Evolutionary conservation across 2,113 vertebrate genomes (phyloP).

Genomic region (Melanocharis versteri): DNA sequence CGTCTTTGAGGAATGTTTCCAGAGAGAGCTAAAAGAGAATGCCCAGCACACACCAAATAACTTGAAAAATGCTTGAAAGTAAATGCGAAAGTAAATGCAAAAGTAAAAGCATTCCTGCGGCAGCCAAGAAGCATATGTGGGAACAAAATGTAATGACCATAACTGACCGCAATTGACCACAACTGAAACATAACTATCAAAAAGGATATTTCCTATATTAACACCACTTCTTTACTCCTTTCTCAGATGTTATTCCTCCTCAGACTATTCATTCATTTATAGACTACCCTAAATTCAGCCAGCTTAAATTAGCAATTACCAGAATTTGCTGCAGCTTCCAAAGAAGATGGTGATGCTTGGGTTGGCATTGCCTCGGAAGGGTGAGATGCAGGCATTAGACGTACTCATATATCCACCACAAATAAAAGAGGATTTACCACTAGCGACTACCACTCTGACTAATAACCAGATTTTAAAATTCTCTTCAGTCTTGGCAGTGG

Average conservation of each 20-base stretch:
- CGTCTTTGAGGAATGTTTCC: not conserved
- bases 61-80: not conserved
- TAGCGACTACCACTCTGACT: not conserved
- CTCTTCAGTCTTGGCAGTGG: not conserved
- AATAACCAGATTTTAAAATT: not conserved
- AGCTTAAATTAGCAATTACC: not conserved
- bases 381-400: not conserved
- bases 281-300: not conserved
- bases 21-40: not conserved
- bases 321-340: not conserved
- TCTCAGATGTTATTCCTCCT: not conserved
- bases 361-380: not conserved
- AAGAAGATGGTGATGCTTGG: not conserved
- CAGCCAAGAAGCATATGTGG: not conserved
- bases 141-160: not conserved
- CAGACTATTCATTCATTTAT: not conserved
- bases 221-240: not conserved
- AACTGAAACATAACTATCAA: not conserved
- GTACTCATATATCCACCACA: not conserved
- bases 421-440: not conserved
- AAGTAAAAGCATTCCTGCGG: not conserved
- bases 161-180: not conserved
- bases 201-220: not conserved
- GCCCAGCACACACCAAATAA: not conserved
- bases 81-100: not conserved